phyloP scores from a whole-genome alignment of 2,113 vertebrate species.

The Eudyptes chrysolophus region DNA sequence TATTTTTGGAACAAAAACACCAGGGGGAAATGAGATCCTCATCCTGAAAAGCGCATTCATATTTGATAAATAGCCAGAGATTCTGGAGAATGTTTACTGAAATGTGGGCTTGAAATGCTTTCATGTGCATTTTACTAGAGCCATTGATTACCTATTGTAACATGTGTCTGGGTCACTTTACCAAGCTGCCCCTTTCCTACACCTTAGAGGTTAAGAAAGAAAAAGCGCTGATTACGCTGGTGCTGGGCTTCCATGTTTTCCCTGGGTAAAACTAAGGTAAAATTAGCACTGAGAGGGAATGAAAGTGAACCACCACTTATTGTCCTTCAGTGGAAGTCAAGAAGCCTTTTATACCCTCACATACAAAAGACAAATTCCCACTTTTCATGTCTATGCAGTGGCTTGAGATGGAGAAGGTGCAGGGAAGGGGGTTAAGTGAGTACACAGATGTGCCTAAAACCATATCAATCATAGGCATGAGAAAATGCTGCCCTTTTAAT shows the following conservation, averaged over 20 bases:
- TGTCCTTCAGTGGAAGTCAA: slow-evolving; percentile 15
- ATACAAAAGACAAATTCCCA: neutral
- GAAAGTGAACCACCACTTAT: neutral
- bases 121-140: slow-evolving; percentile 5
- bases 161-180: slow-evolving; percentile 6
- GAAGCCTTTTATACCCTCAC: slow-evolving; percentile 9
- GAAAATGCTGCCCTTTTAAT: neutral
- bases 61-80: slow-evolving; percentile 74
- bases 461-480: slow-evolving; percentile 27
- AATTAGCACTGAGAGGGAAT: neutral
- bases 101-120: slow-evolving; percentile 49
- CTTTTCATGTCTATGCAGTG: neutral
- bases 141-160: slow-evolving; percentile 47
- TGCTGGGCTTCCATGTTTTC: neutral
- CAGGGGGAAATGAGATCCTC: slow-evolving; percentile 49
- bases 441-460: slow-evolving; percentile 49
- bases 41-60: slow-evolving; percentile 65
- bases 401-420: neutral
- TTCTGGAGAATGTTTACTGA: slow-evolving; percentile 65
- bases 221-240: neutral
- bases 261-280: neutral
- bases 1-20: slow-evolving; percentile 67
- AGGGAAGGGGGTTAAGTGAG: slow-evolving; percentile 27
- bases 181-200: neutral
- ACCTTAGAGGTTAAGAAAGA: neutral